phyloP scores from a whole-genome alignment of 2,797 vertebrate genomes.

The Pangasius macronema region DNA sequence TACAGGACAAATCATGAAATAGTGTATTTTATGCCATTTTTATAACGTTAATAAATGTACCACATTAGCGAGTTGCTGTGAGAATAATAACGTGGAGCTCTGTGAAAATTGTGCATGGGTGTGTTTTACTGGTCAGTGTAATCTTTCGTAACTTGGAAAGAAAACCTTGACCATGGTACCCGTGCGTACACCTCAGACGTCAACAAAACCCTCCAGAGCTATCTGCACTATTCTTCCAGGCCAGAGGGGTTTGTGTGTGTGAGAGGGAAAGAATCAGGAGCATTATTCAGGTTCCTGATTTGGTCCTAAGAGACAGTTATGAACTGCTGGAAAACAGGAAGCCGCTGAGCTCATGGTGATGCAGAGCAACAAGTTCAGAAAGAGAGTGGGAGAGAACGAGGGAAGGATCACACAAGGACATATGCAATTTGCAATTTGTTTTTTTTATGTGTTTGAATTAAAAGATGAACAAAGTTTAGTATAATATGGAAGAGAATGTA shows the following conservation, averaged over 20 bases:
- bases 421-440: neutral
- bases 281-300: conserved; percentile 58
- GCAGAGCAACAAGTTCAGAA: conserved; percentile 50
- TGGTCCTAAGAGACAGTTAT: conserved; percentile 51
- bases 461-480: neutral
- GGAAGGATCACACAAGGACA: conserved; percentile 47
- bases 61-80: neutral
- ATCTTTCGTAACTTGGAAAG: conserved; percentile 37
- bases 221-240: conserved; percentile 48
- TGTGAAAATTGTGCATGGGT: conserved; percentile 1
- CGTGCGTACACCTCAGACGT: conserved; percentile 47
- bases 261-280: conserved; percentile 36
- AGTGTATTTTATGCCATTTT: neutral
- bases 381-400: conserved; percentile 29
- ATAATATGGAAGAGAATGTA: neutral
- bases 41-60: neutral
- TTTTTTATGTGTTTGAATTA: neutral
- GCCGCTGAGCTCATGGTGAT: conserved; percentile 52
- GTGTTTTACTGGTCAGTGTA: conserved; percentile 27
- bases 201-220: conserved; percentile 50
- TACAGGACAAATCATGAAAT: neutral
- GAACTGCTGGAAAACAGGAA: conserved; percentile 64
- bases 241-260: conserved; percentile 35
- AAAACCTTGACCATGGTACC: conserved; percentile 49
- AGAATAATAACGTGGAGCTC: conserved; percentile 6